These are phyloP conservation scores for Typhlichthys subterraneus DNA, from an alignment of 2,797 vertebrate species.

Conservation along the genomic window DNA sequence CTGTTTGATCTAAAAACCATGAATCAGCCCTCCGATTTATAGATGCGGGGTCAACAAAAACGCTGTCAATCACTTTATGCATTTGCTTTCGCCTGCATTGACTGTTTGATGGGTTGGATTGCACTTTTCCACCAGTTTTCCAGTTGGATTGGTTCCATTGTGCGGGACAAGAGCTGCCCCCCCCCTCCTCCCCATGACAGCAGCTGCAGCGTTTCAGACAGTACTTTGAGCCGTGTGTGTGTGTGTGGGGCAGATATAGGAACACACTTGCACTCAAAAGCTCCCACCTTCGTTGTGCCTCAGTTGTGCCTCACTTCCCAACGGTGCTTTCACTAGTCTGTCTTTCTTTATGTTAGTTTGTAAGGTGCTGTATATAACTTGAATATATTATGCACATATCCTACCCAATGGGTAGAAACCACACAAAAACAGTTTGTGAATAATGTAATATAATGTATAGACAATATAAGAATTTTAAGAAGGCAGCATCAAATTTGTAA, in stretches of 20 bases:
- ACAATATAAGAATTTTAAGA: constrained; percentile 91
- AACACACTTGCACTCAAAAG: constrained; percentile 81
- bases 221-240: constrained; percentile 42
- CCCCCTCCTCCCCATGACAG: constrained; percentile 11
- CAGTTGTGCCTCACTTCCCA: constrained; percentile 76
- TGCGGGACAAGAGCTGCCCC: constrained; percentile 32
- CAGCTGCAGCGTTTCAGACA: constrained; percentile 46
- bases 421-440: constrained; percentile 87
- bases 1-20: not conserved
- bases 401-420: constrained; percentile 98
- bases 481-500: constrained; percentile 90
- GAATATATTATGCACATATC: constrained; percentile 97
- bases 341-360: constrained; percentile 83
- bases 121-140: not conserved
- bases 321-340: constrained; percentile 91
- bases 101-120: not conserved
- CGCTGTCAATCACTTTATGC: not conserved
- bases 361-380: constrained; percentile 97
- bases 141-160: constrained; percentile 13
- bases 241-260: constrained; percentile 74
- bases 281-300: constrained; percentile 91
- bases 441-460: constrained; percentile 97
- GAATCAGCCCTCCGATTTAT: not conserved
- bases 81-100: not conserved
- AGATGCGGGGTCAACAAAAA: not conserved